These are phyloP conservation scores for Orientallactaga bullata DNA, from an alignment of 2,113 vertebrate species.

Conservation along the genomic window DNA sequence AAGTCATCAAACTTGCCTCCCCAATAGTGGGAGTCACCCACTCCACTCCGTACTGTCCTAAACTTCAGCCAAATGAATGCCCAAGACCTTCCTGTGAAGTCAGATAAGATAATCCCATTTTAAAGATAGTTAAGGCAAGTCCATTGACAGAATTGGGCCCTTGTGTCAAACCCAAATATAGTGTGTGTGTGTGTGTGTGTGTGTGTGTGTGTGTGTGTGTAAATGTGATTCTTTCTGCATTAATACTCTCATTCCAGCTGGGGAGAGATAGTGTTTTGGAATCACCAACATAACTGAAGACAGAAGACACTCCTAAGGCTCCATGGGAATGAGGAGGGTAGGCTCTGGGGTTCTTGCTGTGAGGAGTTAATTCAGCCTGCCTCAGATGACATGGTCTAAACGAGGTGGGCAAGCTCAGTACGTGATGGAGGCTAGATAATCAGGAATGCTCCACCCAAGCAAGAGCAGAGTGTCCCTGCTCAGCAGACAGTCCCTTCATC, in stretches of 20 bases:
- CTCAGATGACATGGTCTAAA: rapidly evolving
- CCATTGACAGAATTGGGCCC: not conserved
- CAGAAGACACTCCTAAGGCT: rapidly evolving
- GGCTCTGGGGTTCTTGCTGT: not conserved
- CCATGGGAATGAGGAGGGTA: not conserved
- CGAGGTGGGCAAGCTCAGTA: no score
- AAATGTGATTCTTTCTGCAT: no score
- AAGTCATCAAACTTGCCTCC: not conserved
- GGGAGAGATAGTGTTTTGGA: no score
- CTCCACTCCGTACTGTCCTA: not conserved
- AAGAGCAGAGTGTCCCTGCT: no score
- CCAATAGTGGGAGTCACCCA: not conserved
- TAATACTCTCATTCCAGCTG: not conserved
- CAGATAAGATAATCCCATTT: not conserved
- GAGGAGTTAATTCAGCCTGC: not conserved
- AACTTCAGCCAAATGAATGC: not conserved
- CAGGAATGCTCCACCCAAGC: no score
- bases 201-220: not conserved
- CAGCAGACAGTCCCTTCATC: no score
- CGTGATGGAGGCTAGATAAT: rapidly evolving
- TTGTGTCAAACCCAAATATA: not conserved
- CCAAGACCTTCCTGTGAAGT: not conserved
- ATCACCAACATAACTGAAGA: not conserved
- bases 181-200: no score
- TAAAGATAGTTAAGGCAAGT: not conserved